phyloP scores from a whole-genome alignment of 2,797 vertebrate genomes.

The Fistularia commersonii region DNA sequence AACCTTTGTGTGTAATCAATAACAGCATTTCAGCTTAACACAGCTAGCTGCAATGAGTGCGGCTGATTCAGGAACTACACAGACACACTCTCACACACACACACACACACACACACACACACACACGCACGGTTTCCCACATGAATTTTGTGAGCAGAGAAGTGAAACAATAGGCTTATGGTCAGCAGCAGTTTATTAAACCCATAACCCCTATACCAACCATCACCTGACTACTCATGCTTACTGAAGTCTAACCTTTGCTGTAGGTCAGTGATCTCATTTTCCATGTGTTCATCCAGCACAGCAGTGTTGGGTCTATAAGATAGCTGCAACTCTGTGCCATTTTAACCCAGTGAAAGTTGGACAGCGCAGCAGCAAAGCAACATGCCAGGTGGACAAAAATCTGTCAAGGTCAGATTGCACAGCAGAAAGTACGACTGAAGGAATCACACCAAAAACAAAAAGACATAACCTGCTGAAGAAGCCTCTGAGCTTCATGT shows the following conservation, averaged over 20 bases:
- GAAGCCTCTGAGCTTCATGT: slow-evolving; percentile 33
- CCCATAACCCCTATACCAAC: slow-evolving; percentile 25
- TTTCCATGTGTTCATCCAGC: slow-evolving; percentile 53
- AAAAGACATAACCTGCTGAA: slow-evolving; percentile 45
- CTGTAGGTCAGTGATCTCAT: slow-evolving; percentile 68
- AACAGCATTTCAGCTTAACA: slow-evolving; percentile 56
- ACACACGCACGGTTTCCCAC: not conserved
- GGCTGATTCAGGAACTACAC: slow-evolving; percentile 9
- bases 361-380: slow-evolving; percentile 46
- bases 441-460: slow-evolving; percentile 23
- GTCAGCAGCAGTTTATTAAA: slow-evolving; percentile 59
- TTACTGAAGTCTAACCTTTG: slow-evolving; percentile 63
- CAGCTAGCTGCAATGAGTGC: slow-evolving; percentile 31
- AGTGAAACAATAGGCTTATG: slow-evolving; percentile 44
- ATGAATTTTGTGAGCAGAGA: slow-evolving; percentile 8
- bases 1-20: slow-evolving; percentile 62
- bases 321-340: slow-evolving; percentile 27
- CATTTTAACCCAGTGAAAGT: slow-evolving; percentile 43
- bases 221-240: slow-evolving; percentile 55
- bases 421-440: slow-evolving; percentile 17
- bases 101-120: slow-evolving; percentile 1
- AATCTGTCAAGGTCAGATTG: slow-evolving; percentile 43
- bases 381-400: slow-evolving; percentile 18
- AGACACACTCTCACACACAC: not conserved
- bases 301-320: slow-evolving; percentile 41